Evolutionary conservation across 2,888 invertebrate genomes (phyloP).

Genomic region (Dicyrtoma fusca): DNA sequence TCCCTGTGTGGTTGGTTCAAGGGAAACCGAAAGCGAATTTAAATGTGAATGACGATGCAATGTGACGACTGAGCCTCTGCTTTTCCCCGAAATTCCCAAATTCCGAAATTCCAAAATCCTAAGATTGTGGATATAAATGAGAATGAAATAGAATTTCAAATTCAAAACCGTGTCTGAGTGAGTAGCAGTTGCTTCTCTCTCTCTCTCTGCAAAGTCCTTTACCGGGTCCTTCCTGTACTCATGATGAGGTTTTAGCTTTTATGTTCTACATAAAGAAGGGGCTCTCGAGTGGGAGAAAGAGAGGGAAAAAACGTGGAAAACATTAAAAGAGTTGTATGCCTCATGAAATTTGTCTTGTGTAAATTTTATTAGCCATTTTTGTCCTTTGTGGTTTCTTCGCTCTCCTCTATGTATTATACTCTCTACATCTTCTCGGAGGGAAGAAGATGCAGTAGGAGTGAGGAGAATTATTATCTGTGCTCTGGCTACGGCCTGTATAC

Average conservation of each 20-base stretch:
- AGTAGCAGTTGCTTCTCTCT: too few relatives aligned
- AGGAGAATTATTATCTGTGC: too few relatives aligned
- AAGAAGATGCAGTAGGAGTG: not conserved
- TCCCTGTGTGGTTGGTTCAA: not conserved
- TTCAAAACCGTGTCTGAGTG: not conserved
- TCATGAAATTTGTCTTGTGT: constrained; percentile 55
- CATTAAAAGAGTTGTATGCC: constrained; percentile 54
- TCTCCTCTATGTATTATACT: constrained; percentile 6
- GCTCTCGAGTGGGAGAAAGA: constrained; percentile 1
- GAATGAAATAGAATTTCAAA: not conserved
- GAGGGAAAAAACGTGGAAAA: constrained; percentile 50
- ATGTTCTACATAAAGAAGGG: not conserved
- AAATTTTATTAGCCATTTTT: constrained; percentile 54
- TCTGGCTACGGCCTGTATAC: too few relatives aligned
- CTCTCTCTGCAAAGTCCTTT: too few relatives aligned
- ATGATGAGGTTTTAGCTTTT: not conserved
- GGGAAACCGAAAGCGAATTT: too few relatives aligned
- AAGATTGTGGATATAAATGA: not conserved
- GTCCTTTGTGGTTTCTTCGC: constrained; percentile 42
- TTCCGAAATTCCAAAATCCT: not conserved
- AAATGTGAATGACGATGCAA: too few relatives aligned
- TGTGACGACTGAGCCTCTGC: not conserved
- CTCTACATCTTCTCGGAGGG: not conserved
- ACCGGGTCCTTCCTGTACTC: too few relatives aligned
- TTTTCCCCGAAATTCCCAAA: not conserved